Base-by-base conservation (phyloP, 2,797 vertebrate genomes). In the Apogon talboti region DNA sequence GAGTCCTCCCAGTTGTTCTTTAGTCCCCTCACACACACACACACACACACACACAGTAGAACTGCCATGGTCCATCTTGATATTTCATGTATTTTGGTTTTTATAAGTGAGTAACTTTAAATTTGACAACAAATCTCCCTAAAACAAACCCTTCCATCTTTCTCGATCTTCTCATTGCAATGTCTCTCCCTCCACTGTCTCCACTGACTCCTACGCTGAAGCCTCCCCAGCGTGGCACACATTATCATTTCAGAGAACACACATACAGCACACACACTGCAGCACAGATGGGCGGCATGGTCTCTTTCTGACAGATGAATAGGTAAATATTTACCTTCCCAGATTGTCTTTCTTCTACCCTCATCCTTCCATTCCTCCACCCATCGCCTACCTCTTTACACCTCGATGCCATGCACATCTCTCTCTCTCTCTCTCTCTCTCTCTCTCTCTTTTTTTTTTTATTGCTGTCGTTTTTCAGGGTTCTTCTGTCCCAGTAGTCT, bases 251-350 rank as follows among this genome's bases (percentile, higher is more conserved):
- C 79, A 81, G 67, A 89, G 79, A 86, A 53, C 63, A 58, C 56
- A 72, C 82, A 74, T 45, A 59, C 71, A 59, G 41, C 49, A n/a
- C 64, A 50, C 52, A 51, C 49, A n/a, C 69, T 53, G 71, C 74
- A 38, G 82, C 88, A 79, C 89, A 92, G 90, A 91, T 91, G 88
- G 87, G 80, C 78, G 66, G 59, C 55, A 50, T 53, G 64, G 55
- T 80, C 73, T 81, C 83, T 77, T 71, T 81, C 82, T 42, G 33
- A 71, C 77, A 88, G 76, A 88, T 86, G 82, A 88, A 87, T 81
- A 74, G 54, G 81, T 88, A 90, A 91, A 90, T 92, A 91, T 93
- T 93, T 93, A 91, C 88, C 80, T 86, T 81, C 74, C 83, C 86
- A 89, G 87, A 91, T 90, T 88, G 87, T 86, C 79, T 90, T 77